A percentile compares a stretch with the other conserved stretches of the same genome.
Evolutionary conservation across 2,113 vertebrate species (phyloP).

Genomic region (Sapajus apella): DNA sequence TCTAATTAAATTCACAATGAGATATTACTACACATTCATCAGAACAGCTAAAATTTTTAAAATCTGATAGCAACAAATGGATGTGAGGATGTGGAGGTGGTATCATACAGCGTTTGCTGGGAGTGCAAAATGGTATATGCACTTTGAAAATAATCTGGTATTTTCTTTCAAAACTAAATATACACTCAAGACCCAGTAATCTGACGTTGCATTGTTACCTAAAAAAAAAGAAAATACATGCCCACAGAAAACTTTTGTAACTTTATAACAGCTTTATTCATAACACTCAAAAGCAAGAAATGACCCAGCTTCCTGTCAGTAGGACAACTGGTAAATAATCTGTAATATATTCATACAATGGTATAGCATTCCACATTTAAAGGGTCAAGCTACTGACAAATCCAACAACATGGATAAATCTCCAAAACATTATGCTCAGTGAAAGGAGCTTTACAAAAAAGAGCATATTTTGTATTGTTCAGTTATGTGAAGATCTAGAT

Average conservation of each 20-base stretch:
- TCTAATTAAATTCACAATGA: background rate
- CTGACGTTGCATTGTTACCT: background rate
- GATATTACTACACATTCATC: background rate
- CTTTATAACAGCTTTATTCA: background rate
- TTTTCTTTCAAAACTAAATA: background rate
- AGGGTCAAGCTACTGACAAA: background rate
- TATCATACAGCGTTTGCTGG: background rate
- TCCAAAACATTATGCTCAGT: background rate
- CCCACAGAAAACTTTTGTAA: background rate
- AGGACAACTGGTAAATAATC: background rate
- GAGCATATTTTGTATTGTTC: background rate
- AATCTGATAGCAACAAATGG: background rate
- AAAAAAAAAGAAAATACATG: background rate
- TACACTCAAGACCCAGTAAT: background rate
- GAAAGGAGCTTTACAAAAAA: background rate
- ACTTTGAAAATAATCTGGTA: background rate
- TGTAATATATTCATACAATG: background rate
- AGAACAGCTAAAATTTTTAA: background rate
- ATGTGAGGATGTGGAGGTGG: background rate
- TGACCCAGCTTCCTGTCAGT: background rate
- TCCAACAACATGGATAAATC: background rate
- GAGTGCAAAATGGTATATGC: background rate
- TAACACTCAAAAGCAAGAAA: background rate
- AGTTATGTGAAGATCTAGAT: background rate
- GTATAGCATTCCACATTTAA: background rate